phyloP scores from a whole-genome alignment of 2,113 vertebrate genomes.

The Cebidichthys violaceus region DNA sequence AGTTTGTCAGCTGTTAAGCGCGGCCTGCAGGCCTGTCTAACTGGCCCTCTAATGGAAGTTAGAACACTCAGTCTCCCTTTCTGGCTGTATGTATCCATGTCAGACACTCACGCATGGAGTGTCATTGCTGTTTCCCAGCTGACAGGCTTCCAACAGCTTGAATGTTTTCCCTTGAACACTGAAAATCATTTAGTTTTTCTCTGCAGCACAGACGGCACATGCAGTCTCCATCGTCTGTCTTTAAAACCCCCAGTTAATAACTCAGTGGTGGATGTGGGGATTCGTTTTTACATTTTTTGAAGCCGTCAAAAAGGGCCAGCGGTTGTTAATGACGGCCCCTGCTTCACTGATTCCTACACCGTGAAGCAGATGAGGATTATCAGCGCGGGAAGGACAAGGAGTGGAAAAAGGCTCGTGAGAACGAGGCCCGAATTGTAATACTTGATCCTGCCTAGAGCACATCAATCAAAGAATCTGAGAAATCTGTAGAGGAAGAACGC shows the following conservation, averaged over 20 bases:
- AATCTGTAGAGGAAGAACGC: constrained; percentile 12
- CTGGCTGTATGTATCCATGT: constrained; percentile 18
- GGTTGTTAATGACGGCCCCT: constrained; percentile 53
- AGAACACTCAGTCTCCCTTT: constrained; percentile 39
- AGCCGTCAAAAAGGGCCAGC: constrained; percentile 44
- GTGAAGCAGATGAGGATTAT: constrained; percentile 58
- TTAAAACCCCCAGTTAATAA: constrained; percentile 37
- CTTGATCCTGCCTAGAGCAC: constrained; percentile 28
- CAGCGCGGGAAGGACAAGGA: constrained; percentile 43
- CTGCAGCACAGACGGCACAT: not conserved
- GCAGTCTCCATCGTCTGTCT: not conserved
- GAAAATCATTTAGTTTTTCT: constrained; percentile 28
- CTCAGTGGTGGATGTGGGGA: constrained; percentile 27
- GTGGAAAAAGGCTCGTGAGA: constrained; percentile 25
- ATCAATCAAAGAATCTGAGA: constrained; percentile 41
- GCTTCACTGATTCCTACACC: constrained; percentile 43
- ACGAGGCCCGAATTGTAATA: constrained; percentile 51
- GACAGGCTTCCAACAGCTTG: constrained; percentile 22
- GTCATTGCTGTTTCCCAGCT: constrained; percentile 45
- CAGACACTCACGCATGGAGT: not conserved
- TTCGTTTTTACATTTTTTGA: constrained; percentile 27
- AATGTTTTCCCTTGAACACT: constrained; percentile 12
- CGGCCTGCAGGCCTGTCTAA: constrained; percentile 36
- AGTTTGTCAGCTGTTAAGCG: constrained; percentile 69
- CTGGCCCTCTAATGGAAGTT: constrained; percentile 59